These are phyloP conservation scores for Tachycineta bicolor DNA, from an alignment of 2,113 vertebrate genomes.

Conservation along the genomic window DNA sequence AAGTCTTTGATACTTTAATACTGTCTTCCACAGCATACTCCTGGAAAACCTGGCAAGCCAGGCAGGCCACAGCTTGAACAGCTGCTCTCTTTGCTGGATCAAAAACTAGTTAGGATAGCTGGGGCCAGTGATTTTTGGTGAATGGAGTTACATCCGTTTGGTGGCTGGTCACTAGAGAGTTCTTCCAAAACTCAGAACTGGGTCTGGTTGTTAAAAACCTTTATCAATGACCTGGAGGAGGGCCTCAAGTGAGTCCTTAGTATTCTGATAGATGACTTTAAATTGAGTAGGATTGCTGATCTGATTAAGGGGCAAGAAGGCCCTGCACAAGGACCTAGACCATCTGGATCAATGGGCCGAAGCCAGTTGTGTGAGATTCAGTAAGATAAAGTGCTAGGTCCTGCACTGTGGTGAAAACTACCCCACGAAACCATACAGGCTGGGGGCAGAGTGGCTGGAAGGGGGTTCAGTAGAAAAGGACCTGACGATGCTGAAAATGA, in stretches of 20 bases:
- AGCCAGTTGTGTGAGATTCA: not conserved
- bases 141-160: not conserved
- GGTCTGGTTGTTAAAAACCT: not conserved
- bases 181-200: not conserved
- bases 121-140: not conserved
- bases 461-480: not conserved
- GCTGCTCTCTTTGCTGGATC: not conserved
- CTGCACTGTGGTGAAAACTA: not conserved
- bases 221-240: not conserved
- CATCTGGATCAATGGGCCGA: rapidly evolving
- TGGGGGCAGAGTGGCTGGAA: not conserved
- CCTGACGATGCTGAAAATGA: not conserved
- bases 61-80: not conserved
- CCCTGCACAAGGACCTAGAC: not conserved
- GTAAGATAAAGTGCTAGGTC: not conserved
- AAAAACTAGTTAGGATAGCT: not conserved
- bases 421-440: not conserved
- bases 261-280: not conserved
- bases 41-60: not conserved
- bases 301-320: not conserved
- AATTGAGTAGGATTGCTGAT: not conserved
- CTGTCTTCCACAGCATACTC: not conserved
- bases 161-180: not conserved
- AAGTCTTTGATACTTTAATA: not conserved
- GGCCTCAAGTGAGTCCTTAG: rapidly evolving